Evolutionary conservation across 1,140 invertebrate genomes (phyloP).

Genomic region (Aphelinus atriplicis): DNA sequence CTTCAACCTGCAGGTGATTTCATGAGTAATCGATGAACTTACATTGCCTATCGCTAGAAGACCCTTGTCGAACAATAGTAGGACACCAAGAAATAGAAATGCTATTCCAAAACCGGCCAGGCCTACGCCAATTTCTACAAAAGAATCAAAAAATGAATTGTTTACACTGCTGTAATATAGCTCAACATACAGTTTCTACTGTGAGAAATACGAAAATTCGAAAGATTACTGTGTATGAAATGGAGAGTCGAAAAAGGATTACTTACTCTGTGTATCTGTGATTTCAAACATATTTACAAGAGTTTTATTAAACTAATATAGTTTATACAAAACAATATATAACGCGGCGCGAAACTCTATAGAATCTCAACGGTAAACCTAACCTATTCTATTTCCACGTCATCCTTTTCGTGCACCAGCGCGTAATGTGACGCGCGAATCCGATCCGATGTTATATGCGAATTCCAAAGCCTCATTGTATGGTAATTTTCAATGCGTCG

Average conservation of each 20-base stretch:
- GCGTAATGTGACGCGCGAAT: too few relatives aligned
- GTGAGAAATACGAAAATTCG: too few relatives aligned
- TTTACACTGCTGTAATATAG: too few relatives aligned
- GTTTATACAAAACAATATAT: constrained; percentile 26
- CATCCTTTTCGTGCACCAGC: constrained; percentile 40
- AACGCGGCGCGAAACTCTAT: constrained; percentile 7
- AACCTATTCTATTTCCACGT: constrained; percentile 65
- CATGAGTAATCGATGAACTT: constrained; percentile 61
- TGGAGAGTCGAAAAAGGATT: constrained; percentile 14
- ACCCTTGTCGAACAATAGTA: constrained; percentile 97
- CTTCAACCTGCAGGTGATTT: constrained; percentile 6
- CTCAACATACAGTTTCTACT: too few relatives aligned
- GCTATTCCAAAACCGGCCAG: constrained; percentile 95
- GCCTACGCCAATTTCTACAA: constrained; percentile 96
- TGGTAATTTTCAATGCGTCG: too few relatives aligned
- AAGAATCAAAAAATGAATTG: constrained; percentile 41
- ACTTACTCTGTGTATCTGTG: constrained; percentile 78
- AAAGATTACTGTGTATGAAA: too few relatives aligned
- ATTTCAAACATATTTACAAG: constrained; percentile 73
- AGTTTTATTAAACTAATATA: constrained; percentile 12
- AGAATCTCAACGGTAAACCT: constrained; percentile 45
- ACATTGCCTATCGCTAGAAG: constrained; percentile 98
- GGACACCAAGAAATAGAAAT: constrained; percentile 94
- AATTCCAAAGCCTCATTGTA: too few relatives aligned
- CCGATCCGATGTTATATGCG: too few relatives aligned